Conservation (phyloP, 2,888 invertebrate species). For the Argyresthia albistria region DNA sequence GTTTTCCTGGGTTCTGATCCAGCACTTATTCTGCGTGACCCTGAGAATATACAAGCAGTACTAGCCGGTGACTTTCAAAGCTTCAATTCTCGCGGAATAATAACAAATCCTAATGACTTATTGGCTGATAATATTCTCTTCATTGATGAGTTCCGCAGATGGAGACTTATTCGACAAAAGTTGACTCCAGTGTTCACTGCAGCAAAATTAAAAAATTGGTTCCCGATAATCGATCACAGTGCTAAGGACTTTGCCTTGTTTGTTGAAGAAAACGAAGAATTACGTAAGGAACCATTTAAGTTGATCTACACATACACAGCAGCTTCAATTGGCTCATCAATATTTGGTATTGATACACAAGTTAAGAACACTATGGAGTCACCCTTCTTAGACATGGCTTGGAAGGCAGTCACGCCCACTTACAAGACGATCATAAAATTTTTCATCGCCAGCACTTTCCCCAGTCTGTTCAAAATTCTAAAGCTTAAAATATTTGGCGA, state of each 20-base stretch:
- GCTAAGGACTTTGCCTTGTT: slow-evolving; percentile 34
- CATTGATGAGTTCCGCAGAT: slow-evolving; percentile 33
- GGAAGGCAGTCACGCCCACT: slow-evolving; percentile 24
- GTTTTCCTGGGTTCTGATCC: slow-evolving; percentile 26
- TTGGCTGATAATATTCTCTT: slow-evolving; percentile 39
- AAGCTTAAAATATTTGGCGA: slow-evolving; percentile 33
- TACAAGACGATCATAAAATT: slow-evolving; percentile 19
- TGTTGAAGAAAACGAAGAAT: slow-evolving; percentile 21
- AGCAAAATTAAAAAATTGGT: slow-evolving; percentile 48
- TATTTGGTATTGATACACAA: slow-evolving; percentile 51
- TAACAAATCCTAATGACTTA: slow-evolving; percentile 28
- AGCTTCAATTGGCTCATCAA: slow-evolving; percentile 40
- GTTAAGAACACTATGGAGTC: slow-evolving; percentile 39
- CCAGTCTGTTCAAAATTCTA: slow-evolving; percentile 24
- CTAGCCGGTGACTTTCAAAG: slow-evolving; percentile 35
- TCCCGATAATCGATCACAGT: slow-evolving; percentile 36
- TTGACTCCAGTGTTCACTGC: slow-evolving; percentile 47
- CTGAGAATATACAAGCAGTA: slow-evolving; percentile 38
- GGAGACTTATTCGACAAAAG: slow-evolving; percentile 48
- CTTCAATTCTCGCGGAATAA: slow-evolving; percentile 36
- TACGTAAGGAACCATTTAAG: slow-evolving; percentile 27
- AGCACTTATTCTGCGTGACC: slow-evolving; percentile 29
- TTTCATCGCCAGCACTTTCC: slow-evolving; percentile 20
- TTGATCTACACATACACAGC: slow-evolving; percentile 36
- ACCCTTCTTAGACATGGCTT: slow-evolving; percentile 34